Base-by-base conservation (phyloP, 1,140 invertebrate genomes). In the Cotesia vestalis region DNA sequence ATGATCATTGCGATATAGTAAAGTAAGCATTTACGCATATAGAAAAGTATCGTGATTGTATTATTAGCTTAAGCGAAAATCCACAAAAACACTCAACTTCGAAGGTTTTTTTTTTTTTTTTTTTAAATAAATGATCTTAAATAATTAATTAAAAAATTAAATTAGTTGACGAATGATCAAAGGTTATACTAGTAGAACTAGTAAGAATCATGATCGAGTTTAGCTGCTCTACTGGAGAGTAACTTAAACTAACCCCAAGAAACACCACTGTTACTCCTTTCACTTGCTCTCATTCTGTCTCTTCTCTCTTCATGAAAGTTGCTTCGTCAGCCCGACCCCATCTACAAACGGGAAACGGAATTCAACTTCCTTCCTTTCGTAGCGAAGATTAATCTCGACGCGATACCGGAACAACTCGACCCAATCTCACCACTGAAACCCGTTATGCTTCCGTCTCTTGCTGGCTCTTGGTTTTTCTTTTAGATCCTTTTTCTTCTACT, bases 201-300 rank as follows among this genome's bases (percentile, higher is more conserved):
- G 20, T 20, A 17, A 60, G 9, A 35, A 46, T n/a, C 17, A 35
- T 78, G 77, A 79, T 79, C 79, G 78, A 84, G 78, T 85, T 86
- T 84, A 86, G 79, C 71, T 81, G 84, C 83, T 86, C 78, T 82
- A 79, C 76, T 85, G 84, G 80, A 81, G 82, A 85, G 82, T 85
- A 86, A 85, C 83, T 83, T 79, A 76, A 84, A 77, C 75, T 80
- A 81, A 78, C 79, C 77, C 69, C 40, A 79, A 80, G 80, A 80
- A 84, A 84, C 81, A 80, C 76, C 78, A 67, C 73, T 51, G 38
- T 53, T 67, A 51, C 9, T 53, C 34, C 46, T 36, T 34, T 67
- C 40, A 12, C 66, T 27, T 51, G 9, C 20, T 11, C 40, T 55
- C 20, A 20, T 51, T 34, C n/a, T 55, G 52, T 55, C 35, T 20